Conservation (phyloP, 2,888 invertebrate genomes). For the Sarcophaga variegata region DNA sequence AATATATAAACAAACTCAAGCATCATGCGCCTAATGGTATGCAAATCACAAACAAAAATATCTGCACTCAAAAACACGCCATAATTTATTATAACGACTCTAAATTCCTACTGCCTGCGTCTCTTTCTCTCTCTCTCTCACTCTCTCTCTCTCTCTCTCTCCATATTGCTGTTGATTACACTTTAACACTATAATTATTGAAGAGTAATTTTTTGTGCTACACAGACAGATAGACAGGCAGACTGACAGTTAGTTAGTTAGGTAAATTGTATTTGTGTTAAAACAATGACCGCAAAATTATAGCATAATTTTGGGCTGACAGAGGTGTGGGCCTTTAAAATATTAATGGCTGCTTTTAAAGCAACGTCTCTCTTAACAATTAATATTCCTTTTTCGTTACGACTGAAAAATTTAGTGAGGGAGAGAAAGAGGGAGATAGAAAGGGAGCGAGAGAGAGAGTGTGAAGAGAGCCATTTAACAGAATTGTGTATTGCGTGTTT, state of each 20-base stretch:
- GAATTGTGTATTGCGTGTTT: not conserved
- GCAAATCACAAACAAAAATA: slow-evolving; percentile 43
- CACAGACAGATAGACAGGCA: slow-evolving; percentile 16
- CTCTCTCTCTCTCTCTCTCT: not conserved
- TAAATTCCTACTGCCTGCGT: too few relatives aligned
- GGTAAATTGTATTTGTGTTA: slow-evolving; percentile 36
- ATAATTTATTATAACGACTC: slow-evolving; percentile 19
- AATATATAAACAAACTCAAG: slow-evolving; percentile 35
- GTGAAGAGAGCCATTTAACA: not conserved
- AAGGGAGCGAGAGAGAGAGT: not conserved
- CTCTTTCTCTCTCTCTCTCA: not conserved
- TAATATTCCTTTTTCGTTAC: slow-evolving; percentile 48
- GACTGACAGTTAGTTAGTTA: slow-evolving; percentile 26
- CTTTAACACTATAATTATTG: slow-evolving; percentile 2
- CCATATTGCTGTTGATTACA: not conserved
- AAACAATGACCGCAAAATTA: slow-evolving; percentile 54
- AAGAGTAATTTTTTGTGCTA: not conserved
- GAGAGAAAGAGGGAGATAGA: too few relatives aligned
- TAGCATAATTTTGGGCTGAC: slow-evolving; percentile 56
- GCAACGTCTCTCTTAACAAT: slow-evolving; percentile 27
- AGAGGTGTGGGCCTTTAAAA: slow-evolving; percentile 18
- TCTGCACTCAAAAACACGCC: slow-evolving; percentile 8
- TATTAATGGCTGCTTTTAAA: slow-evolving; percentile 55
- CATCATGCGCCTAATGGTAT: slow-evolving; percentile 57
- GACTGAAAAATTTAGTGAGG: too few relatives aligned